Evolutionary conservation across 1,140 invertebrate genomes (phyloP).

Genomic region (Anagrus nilaparvatae): DNA sequence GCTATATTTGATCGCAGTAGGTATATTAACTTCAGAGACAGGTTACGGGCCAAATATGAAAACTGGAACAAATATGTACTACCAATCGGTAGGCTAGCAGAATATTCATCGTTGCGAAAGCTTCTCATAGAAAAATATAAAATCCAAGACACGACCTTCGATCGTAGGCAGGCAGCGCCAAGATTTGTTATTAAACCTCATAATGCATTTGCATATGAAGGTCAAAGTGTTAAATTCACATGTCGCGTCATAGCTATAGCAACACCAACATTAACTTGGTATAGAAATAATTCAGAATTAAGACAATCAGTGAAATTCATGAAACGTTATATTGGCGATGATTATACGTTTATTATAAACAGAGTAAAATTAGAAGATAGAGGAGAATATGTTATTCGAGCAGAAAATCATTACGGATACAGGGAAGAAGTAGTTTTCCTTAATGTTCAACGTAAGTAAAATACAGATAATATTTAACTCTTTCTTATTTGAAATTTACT

Average conservation of each 20-base stretch:
- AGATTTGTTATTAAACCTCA: conserved; percentile 94
- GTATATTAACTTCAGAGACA: conserved; percentile 80
- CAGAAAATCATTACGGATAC: conserved; percentile 95
- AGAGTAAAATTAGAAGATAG: conserved; percentile 88
- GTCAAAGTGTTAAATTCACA: conserved; percentile 93
- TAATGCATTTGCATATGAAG: conserved; percentile 92
- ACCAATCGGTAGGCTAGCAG: conserved; percentile 91
- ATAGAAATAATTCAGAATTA: conserved; percentile 85
- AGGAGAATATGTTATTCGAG: conserved; percentile 93
- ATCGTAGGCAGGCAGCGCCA: conserved; percentile 93
- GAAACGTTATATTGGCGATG: conserved; percentile 93
- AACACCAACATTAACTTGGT: conserved; percentile 91
- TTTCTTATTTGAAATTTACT: background rate
- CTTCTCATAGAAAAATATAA: conserved; percentile 91
- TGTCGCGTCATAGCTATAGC: conserved; percentile 93
- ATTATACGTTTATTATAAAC: conserved; percentile 97
- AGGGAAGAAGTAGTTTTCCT: conserved; percentile 94
- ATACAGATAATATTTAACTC: conserved; percentile 6
- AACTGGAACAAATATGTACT: conserved; percentile 88
- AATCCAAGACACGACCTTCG: conserved; percentile 92
- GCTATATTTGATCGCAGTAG: conserved; percentile 68
- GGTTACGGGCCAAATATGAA: conserved; percentile 73
- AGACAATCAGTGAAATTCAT: conserved; percentile 98
- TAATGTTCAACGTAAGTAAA: conserved; percentile 83
- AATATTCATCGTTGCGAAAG: conserved; percentile 96